Conservation (phyloP, 2,113 vertebrate species). For the Microcebus griseorufus region DNA sequence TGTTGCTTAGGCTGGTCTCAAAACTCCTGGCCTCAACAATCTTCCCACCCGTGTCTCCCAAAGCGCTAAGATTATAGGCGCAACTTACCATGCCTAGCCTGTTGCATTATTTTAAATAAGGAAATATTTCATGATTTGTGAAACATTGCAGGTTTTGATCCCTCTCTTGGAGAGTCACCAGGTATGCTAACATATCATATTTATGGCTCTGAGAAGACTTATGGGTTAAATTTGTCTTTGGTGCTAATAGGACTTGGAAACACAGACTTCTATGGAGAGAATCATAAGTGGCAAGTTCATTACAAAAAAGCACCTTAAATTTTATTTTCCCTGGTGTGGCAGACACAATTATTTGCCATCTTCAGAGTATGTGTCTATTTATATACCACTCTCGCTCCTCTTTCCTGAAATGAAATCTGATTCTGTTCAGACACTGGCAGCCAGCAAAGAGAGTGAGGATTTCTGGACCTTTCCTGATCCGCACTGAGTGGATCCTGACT, state of each 20-base stretch:
- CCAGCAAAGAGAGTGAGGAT: fast-evolving
- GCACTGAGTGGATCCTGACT: neutral
- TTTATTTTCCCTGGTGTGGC: neutral
- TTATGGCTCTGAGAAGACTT: neutral
- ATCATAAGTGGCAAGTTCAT: constrained; percentile 89
- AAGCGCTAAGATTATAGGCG: too few species aligned
- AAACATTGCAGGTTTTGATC: neutral
- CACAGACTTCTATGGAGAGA: constrained; percentile 79
- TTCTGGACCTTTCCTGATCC: too few species aligned
- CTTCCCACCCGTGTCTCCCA: too few species aligned
- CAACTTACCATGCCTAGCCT: too few species aligned
- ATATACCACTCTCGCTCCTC: fast-evolving
- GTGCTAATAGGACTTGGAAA: constrained; percentile 30
- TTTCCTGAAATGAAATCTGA: neutral
- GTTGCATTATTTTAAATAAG: constrained; percentile 8
- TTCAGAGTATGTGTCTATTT: neutral
- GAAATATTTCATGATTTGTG: constrained; percentile 7
- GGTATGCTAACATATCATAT: neutral
- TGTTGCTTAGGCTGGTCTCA: too few species aligned
- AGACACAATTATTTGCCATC: neutral
- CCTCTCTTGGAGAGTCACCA: neutral
- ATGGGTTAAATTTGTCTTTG: constrained; percentile 65
- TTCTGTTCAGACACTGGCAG: neutral
- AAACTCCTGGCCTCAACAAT: too few species aligned
- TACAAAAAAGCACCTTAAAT: constrained; percentile 73